Base-by-base conservation (phyloP, 1,140 invertebrate genomes). In the Macrosteles quadrilineatus region DNA sequence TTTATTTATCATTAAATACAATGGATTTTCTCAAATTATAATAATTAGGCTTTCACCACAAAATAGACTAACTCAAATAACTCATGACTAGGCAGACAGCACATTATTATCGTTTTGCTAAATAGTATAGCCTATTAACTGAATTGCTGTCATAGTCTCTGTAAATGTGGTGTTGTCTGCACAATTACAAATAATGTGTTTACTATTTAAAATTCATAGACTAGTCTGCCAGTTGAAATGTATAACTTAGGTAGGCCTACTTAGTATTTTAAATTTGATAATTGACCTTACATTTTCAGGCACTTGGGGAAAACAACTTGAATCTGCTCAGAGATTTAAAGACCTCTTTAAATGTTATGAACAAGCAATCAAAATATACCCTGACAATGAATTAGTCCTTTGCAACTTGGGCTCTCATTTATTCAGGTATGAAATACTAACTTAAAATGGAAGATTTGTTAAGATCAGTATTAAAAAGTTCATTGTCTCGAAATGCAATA, bases 301-400 rank as follows among this genome's bases (percentile, higher is more conserved):
- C 72, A 73, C 78, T 71, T 80, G 78, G 78, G 78, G 80, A 4
- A 74, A 78, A 63, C 72, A 76, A 4, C 67, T 81, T 14, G 70
- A 71, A 31, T 25, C 36, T 19, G 17, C 72, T 31, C 31, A 64
- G 14, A 59, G 66, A 36, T 73, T 66, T 64, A 40, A 70, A 32
- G 78, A 83, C 59, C 68, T 83, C 11, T 80, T 83, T 67, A 75
- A 77, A 27, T 80, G 79, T 66, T 83, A 82, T 75, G 76, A 81
- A 32, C 76, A 82, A 75, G 82, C 81, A 9, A 76, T 80, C 59
- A 75, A 80, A 67, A 43, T 81, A 4, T 81, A 77, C 70, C 78
- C 78, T 53, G 76, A 80, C 23, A 77, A 78, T 75, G 79, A 79
- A 71, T 67, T 74, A 23, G 71, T 82, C 23, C 68, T 81, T n/a